Conservation (phyloP, 1,140 invertebrate genomes). For the Drosophila insularis region DNA sequence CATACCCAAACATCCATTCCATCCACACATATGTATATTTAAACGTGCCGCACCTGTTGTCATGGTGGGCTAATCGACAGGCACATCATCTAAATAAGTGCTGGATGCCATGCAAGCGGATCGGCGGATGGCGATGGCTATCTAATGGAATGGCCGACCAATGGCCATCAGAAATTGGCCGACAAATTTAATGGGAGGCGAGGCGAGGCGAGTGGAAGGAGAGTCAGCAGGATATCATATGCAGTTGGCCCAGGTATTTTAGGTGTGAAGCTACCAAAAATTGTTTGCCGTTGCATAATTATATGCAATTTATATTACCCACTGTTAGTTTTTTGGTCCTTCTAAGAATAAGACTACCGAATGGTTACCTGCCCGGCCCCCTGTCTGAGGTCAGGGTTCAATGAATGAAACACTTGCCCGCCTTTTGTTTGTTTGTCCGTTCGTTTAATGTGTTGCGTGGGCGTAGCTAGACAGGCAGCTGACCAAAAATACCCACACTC, state of each 20-base stretch:
- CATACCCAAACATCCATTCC: slow-evolving; percentile 21
- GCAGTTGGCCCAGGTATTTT: slow-evolving; percentile 18
- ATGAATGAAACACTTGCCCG: slow-evolving; percentile 31
- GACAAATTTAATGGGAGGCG: slow-evolving; percentile 44
- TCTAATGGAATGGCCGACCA: slow-evolving; percentile 68
- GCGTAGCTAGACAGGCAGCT: slow-evolving; percentile 31
- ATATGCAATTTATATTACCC: slow-evolving; percentile 67
- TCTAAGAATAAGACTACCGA: slow-evolving; percentile 59
- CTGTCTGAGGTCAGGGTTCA: slow-evolving; percentile 29
- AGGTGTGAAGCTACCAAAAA: slow-evolving; percentile 67
- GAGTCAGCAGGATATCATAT: slow-evolving; percentile 42
- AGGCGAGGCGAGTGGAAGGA: slow-evolving; percentile 37
- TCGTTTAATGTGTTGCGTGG: slow-evolving; percentile 30
- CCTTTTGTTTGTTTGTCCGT: slow-evolving; percentile 44
- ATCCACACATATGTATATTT: background rate
- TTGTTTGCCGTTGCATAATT: slow-evolving; percentile 69
- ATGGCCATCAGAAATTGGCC: slow-evolving; percentile 31
- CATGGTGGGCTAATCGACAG: slow-evolving; percentile 57
- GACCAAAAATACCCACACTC: slow-evolving; percentile 25
- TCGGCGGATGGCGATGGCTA: slow-evolving; percentile 36
- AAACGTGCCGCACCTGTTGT: slow-evolving; percentile 77
- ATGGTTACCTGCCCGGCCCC: slow-evolving; percentile 29
- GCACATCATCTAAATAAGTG: slow-evolving; percentile 46
- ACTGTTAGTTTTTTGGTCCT: slow-evolving; percentile 23
- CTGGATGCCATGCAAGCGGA: slow-evolving; percentile 52